These are phyloP conservation scores for Centroberyx gerrardi DNA, from an alignment of 2,797 vertebrate genomes.

Conservation along the genomic window DNA sequence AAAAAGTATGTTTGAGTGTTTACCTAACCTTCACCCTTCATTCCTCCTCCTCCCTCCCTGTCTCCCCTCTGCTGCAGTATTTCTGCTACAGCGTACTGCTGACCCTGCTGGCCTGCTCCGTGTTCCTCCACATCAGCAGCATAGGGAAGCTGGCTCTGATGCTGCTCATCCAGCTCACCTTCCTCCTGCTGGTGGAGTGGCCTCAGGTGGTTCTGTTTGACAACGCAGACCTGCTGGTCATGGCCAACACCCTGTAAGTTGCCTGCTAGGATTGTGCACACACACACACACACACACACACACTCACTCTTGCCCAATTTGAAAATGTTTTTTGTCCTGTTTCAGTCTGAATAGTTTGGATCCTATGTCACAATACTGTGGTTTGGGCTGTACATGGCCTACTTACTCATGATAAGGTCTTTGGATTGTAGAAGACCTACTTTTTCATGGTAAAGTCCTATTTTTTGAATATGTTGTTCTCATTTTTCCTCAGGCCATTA, in stretches of 20 bases:
- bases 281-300: background rate
- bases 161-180: constrained; percentile 91
- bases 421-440: constrained; percentile 27
- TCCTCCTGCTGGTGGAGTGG: constrained; percentile 93
- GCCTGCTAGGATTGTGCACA: background rate
- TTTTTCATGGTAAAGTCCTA: constrained; percentile 30
- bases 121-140: constrained; percentile 99
- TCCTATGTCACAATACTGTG: constrained; percentile 22
- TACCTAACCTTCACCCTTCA: background rate
- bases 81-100: constrained; percentile 95
- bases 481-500: constrained; percentile 57
- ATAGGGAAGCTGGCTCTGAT: constrained; percentile 95
- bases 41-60: constrained; percentile 15
- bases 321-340: background rate
- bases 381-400: constrained; percentile 39
- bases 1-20: background rate
- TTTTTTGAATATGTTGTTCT: constrained; percentile 46
- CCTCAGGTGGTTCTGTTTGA: constrained; percentile 92
- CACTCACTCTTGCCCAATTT: background rate
- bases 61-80: constrained; percentile 86
- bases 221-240: constrained; percentile 94
- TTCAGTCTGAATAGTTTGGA: constrained; percentile 29
- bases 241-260: constrained; percentile 92
- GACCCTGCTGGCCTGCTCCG: constrained; percentile 95
- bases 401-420: constrained; percentile 25